A percentile compares a stretch with the other conserved stretches of the same genome.
Conservation (phyloP, 2,888 invertebrate species). For the Dicycla oo region DNA sequence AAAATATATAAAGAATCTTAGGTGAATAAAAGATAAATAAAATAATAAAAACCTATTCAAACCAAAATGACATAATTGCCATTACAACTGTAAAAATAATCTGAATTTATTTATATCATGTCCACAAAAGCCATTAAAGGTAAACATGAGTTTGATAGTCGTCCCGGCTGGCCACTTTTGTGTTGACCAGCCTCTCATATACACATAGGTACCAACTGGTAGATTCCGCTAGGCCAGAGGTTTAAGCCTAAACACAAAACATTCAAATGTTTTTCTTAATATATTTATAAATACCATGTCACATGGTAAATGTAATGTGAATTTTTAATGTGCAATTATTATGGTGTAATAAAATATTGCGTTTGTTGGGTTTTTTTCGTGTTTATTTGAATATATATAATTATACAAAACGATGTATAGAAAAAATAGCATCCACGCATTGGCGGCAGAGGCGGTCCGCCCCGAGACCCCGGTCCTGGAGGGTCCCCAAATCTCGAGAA, state of each 20-base stretch:
- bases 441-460: too few species aligned
- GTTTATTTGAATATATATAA: conserved; percentile 31
- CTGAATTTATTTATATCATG: too few species aligned
- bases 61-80: too few species aligned
- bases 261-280: neutral
- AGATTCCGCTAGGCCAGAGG: neutral
- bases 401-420: too few species aligned
- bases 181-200: neutral
- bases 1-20: too few species aligned
- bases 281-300: conserved; percentile 17
- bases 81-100: too few species aligned
- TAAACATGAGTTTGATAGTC: neutral
- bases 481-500: too few species aligned
- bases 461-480: too few species aligned
- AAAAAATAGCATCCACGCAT: too few species aligned
- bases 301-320: conserved; percentile 28
- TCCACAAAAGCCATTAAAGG: too few species aligned
- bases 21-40: too few species aligned
- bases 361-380: conserved; percentile 68
- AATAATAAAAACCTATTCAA: too few species aligned
- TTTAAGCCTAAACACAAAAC: neutral
- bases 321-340: conserved; percentile 42
- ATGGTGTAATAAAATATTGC: conserved; percentile 67
- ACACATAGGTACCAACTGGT: neutral
- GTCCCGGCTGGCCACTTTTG: neutral